phyloP scores from a whole-genome alignment of 1,140 invertebrate species.

The Aphidius gifuensis region DNA sequence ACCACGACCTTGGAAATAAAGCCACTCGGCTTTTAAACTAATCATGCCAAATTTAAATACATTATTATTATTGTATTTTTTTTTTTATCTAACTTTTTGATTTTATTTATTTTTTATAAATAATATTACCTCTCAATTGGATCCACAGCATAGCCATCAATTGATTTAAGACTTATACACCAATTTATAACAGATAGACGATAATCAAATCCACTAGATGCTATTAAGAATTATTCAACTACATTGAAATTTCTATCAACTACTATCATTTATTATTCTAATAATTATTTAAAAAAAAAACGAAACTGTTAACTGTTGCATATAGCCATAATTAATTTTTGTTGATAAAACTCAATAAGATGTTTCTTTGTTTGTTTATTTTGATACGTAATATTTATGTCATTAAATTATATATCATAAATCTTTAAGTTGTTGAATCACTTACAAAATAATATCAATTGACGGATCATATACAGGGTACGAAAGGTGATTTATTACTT shows the following conservation, averaged over 20 bases:
- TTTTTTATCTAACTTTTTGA: not conserved
- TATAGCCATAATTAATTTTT: no score
- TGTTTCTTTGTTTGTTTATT: no score
- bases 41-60: constrained; percentile 24
- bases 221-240: constrained; percentile 49
- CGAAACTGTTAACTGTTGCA: no score
- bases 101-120: constrained; percentile 4
- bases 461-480: constrained; percentile 85
- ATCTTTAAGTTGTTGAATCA: constrained; percentile 81
- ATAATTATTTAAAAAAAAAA: no score
- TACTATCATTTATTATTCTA: not conserved
- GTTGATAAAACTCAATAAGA: no score
- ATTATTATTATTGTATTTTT: constrained; percentile 1
- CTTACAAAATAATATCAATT: constrained; percentile 85
- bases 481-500: constrained; percentile 85
- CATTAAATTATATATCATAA: no score
- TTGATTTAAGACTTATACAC: constrained; percentile 81
- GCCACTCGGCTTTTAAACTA: constrained; percentile 91
- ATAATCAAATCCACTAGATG: constrained; percentile 80
- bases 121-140: constrained; percentile 77
- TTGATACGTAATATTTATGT: no score
- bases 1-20: constrained; percentile 88
- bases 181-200: constrained; percentile 90
- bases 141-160: constrained; percentile 85
- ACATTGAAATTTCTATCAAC: constrained; percentile 21